A percentile compares a stretch with the other conserved stretches of the same genome.
phyloP scores from a whole-genome alignment of 64 coral and sea anemone genomes.

The Stichodactyla mertensii region DNA sequence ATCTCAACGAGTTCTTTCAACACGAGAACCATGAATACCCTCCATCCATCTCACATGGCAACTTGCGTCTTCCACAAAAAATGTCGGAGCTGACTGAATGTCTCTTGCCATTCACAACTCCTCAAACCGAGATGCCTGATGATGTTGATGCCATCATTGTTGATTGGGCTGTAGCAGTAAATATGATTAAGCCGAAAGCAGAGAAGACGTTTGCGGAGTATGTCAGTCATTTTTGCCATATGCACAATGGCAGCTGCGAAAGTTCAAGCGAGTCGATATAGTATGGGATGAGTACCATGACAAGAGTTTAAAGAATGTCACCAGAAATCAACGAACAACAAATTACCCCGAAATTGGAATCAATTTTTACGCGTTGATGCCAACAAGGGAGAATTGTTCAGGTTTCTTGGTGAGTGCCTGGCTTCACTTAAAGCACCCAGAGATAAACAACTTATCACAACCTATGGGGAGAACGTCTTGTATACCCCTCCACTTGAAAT shows the following conservation, averaged over 20 bases:
- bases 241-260: slow-evolving; percentile 17
- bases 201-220: background rate
- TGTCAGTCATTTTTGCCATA: slow-evolving; percentile 18
- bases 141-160: background rate
- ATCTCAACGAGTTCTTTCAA: background rate
- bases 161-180: background rate
- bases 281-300: slow-evolving; percentile 43
- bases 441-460: no score
- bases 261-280: slow-evolving; percentile 14
- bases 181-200: background rate
- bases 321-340: slow-evolving; percentile 1
- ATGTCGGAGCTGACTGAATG: no score
- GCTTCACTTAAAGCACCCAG: background rate
- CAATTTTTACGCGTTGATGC: slow-evolving; percentile 14
- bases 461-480: slow-evolving; percentile 21
- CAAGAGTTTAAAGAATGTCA: slow-evolving; percentile 39
- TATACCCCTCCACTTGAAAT: no score
- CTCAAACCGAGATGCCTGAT: background rate
- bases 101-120: slow-evolving; percentile 6
- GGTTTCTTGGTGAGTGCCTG: slow-evolving; percentile 15
- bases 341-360: slow-evolving; percentile 18
- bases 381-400: slow-evolving; percentile 40
- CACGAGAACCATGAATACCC: no score
- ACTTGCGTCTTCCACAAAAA: no score
- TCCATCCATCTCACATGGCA: background rate